Conservation (phyloP, 92 coral and sea anemone species). For the Phenganax stokvisi region DNA sequence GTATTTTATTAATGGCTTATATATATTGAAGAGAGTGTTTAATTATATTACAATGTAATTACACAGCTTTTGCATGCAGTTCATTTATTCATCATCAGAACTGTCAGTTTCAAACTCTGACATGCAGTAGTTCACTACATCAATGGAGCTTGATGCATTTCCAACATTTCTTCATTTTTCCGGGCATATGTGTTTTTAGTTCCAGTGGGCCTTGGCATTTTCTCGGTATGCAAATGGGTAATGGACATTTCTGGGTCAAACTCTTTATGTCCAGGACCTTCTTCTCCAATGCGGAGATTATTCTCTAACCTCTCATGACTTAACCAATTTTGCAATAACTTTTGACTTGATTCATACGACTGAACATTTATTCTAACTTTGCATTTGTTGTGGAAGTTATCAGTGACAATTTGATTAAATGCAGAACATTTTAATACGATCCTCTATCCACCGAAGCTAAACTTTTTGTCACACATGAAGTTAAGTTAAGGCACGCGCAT, state of each 20-base stretch:
- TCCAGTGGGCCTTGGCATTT: neutral
- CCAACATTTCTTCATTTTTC: neutral
- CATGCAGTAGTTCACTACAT: neutral
- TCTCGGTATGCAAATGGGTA: neutral
- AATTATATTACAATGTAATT: no score
- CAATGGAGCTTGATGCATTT: neutral
- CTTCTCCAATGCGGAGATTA: constrained; percentile 19
- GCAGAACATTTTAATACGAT: neutral
- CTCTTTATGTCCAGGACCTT: neutral
- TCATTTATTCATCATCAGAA: neutral
- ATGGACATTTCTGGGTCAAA: neutral
- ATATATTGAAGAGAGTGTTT: no score
- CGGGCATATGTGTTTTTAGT: constrained; percentile 7
- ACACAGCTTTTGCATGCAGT: neutral
- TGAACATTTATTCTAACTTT: constrained; percentile 17
- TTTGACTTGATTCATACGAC: constrained; percentile 9
- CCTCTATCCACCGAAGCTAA: neutral
- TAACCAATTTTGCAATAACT: constrained; percentile 6
- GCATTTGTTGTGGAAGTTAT: constrained; percentile 13
- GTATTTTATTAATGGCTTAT: no score
- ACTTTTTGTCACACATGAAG: neutral
- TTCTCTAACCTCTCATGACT: neutral
- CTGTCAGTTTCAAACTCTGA: neutral
- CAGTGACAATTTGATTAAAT: constrained; percentile 3
- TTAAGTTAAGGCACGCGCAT: neutral